Base-by-base conservation (phyloP, 2,888 invertebrate genomes). In the Polydrusus cervinus region DNA sequence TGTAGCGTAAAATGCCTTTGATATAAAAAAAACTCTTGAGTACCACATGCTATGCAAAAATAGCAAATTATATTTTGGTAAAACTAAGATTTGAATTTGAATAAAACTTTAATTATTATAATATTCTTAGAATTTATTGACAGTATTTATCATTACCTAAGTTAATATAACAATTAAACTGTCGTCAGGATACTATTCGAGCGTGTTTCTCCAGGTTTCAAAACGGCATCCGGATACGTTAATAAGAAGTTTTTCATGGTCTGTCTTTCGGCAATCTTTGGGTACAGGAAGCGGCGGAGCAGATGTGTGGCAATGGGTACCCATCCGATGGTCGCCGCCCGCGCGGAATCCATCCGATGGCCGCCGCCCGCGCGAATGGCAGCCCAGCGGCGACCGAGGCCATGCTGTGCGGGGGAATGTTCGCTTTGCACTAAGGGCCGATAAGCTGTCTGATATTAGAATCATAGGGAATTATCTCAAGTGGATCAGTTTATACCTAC, bases 311-410 rank as follows among this genome's bases (percentile, higher is more conserved):
- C 97, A 85, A 99, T 97, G 87, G 99, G 99, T 85, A 99, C 98
- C 99, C 99, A 99, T 86, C 99, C 99, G 90, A 99, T 99, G 91
- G 99, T 99, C 89, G 99, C 99, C 90, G 99, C 99, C 91, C 99
- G 93, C 87, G 99, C 99, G 91, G n/a, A n/a, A n/a, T n/a, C 99
- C 99, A 99, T 86, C 99, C 99, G 90, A 99, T 99, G 91, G 99
- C 99, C 89, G 99, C 99, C 90, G 99, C 99, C 91, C 99, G 93
- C 87, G 99, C 99, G 91, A 99, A 99, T 88, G 99, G 99, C 90
- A 99, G 93, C 99, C 99, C 99, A 89, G 99, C 99, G 91, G 99
- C 99, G 91, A 99, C 99, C 91, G 99, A 98, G 91, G 99, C 99
- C 99, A 99, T 99, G 88, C 92, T 92, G 86, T 91, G 91, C 89